Evolutionary conservation across 2,113 vertebrate genomes (phyloP).

Genomic region (Barnardius zonarius): DNA sequence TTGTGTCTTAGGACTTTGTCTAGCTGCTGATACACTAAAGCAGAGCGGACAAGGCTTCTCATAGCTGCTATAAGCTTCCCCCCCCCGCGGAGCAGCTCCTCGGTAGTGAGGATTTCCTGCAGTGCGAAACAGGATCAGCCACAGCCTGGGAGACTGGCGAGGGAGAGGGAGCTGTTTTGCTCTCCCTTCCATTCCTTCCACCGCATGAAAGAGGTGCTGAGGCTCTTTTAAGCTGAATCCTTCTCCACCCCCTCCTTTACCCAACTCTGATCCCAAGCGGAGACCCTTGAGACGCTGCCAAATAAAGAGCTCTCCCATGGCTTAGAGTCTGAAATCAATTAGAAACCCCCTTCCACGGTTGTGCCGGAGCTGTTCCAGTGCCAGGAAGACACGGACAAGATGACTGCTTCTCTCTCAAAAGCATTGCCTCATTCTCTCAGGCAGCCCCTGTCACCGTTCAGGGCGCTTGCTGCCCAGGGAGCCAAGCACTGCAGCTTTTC

Average conservation of each 20-base stretch:
- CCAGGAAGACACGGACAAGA: background rate
- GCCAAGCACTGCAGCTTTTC: background rate
- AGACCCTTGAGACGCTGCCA: conserved; percentile 14
- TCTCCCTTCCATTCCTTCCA: background rate
- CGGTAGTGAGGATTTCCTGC: background rate
- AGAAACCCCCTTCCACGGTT: background rate
- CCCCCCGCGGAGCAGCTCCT: background rate
- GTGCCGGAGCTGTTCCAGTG: background rate
- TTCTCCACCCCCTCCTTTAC: background rate
- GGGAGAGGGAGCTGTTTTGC: background rate
- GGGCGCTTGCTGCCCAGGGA: rapidly evolving
- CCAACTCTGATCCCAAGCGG: background rate
- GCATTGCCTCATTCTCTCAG: background rate
- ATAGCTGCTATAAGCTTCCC: background rate
- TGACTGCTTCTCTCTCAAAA: background rate
- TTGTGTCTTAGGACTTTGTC: background rate
- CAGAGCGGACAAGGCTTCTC: background rate
- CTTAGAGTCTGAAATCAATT: background rate
- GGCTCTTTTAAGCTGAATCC: conserved; percentile 14
- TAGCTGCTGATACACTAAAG: background rate
- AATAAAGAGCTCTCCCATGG: conserved; percentile 9
- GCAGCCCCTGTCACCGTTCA: background rate
- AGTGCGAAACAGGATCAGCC: conserved; percentile 19
- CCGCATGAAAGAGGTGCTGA: background rate
- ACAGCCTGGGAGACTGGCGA: background rate